Evolutionary conservation across 2,888 invertebrate genomes (phyloP).

Genomic region (Boloria selene): DNA sequence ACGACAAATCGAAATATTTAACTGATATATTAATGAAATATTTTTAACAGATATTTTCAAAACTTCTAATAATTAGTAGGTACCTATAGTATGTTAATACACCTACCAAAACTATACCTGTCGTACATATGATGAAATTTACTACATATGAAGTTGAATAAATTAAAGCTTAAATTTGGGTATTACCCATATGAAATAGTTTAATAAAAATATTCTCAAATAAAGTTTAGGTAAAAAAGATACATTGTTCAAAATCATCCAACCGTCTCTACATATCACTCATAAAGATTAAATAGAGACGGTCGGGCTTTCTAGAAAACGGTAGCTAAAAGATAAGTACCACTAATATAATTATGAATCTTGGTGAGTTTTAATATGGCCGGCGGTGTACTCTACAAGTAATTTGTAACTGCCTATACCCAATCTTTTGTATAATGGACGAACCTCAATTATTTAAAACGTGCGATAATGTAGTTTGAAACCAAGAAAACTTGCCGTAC

Average conservation of each 20-base stretch:
- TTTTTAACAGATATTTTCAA: no score
- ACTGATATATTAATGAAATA: background rate
- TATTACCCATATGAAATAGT: conserved; percentile 3
- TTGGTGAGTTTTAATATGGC: conserved; percentile 30
- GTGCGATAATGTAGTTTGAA: conserved; percentile 40
- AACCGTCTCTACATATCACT: conserved; percentile 19
- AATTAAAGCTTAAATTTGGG: background rate
- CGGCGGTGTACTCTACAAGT: conserved; percentile 38
- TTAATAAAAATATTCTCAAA: conserved; percentile 9
- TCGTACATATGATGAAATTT: no score
- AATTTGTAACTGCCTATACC: conserved; percentile 40
- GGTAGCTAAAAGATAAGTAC: conserved; percentile 29
- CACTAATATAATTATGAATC: conserved; percentile 33
- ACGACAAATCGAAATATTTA: background rate
- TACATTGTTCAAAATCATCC: conserved; percentile 21
- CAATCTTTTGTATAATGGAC: conserved; percentile 42
- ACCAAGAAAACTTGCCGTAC: conserved; percentile 26
- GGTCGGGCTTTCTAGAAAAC: conserved; percentile 21
- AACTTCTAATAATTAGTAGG: no score
- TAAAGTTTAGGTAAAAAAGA: conserved; percentile 7
- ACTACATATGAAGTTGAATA: background rate
- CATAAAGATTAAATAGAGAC: conserved; percentile 19
- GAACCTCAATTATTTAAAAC: conserved; percentile 44
- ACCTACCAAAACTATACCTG: no score
- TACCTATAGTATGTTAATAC: no score